These are phyloP conservation scores for Gryllus bimaculatus DNA, from an alignment of 1,140 invertebrate genomes.

Conservation along the genomic window DNA sequence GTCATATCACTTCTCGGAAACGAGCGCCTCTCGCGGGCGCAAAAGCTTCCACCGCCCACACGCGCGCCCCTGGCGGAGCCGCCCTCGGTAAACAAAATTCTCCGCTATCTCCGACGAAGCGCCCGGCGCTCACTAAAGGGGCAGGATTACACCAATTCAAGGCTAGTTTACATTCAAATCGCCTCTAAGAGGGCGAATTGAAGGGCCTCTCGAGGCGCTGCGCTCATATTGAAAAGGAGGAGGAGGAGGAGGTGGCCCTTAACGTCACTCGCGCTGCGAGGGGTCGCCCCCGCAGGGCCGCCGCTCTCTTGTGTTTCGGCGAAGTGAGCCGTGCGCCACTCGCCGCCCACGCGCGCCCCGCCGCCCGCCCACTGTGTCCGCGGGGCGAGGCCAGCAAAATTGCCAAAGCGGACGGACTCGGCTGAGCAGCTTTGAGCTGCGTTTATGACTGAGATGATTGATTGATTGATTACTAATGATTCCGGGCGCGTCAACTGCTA, in stretches of 20 bases:
- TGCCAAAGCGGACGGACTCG: no score
- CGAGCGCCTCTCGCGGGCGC: no score
- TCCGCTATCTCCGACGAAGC: not conserved
- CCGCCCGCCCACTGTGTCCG: no score
- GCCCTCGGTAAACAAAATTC: not conserved
- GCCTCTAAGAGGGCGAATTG: not conserved
- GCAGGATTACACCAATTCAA: not conserved
- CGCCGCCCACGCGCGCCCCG: no score
- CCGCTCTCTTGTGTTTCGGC: not conserved
- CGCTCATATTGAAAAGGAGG: not conserved
- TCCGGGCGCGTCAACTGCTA: no score
- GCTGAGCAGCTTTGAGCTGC: no score
- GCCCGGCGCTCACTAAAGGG: not conserved
- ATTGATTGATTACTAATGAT: no score
- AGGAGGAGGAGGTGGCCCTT: not conserved
- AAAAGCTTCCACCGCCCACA: no score
- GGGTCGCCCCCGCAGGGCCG: not conserved
- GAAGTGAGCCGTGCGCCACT: not conserved
- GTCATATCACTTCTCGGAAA: no score
- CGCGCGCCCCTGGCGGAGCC: no score
- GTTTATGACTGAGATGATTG: no score
- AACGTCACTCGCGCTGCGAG: not conserved
- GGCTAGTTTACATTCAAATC: slow-evolving; percentile 4
- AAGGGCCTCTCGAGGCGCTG: not conserved
- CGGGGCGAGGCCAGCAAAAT: no score